Evolutionary conservation across 1,140 invertebrate genomes (phyloP), one percentile per base, ranked within the genome.

Genomic region (Sycophila sp.): DNA sequence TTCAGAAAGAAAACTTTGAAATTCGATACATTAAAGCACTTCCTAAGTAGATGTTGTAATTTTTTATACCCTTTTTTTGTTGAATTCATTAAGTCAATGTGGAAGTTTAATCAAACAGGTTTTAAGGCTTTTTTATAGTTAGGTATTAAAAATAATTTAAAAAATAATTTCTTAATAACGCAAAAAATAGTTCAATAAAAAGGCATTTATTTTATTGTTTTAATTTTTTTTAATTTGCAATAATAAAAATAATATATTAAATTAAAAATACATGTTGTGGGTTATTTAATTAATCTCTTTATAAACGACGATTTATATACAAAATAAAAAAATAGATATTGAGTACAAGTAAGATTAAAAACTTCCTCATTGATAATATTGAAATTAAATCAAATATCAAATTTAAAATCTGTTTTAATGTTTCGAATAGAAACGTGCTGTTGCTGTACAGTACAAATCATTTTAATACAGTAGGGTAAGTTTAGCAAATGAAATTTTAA

Each of bases 401-500:
- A 58, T 71, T 63, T 64, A 71, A 71, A 58, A 58, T 71, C 22
- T 71, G 28, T 69, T 69, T 64, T 65, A 66, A 65, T 71, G 62
- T 71, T 71, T 71, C 55, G 60, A 71, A 71, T 71, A 71, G 69
- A 71, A 65, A 59, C 19, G 60, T 59, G 69, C 53, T 71, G 59
- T 59, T 71, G 62, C 69, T 71, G 69, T 71, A 71, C 69, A 51
- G 66, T 71, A 59, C 62, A 40, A 71, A 71, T 58, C 42, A 65
- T 65, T 49, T 65, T 71, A 76, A 80, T 73, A 71, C 49, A 70
- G 64, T 72, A 74, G 78, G 77, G 77, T 80, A 71, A 76, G 78
- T 79, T 49, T 70, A 64, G 53, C 36, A 59, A 45, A 47, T 49
- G 45, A 11, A 38, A 62, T 53, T 63, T 58, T 40, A 58, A 70